These are phyloP conservation scores for Pipistrellus pygmaeus DNA, from an alignment of 2,797 vertebrate species.

Conservation along the genomic window DNA sequence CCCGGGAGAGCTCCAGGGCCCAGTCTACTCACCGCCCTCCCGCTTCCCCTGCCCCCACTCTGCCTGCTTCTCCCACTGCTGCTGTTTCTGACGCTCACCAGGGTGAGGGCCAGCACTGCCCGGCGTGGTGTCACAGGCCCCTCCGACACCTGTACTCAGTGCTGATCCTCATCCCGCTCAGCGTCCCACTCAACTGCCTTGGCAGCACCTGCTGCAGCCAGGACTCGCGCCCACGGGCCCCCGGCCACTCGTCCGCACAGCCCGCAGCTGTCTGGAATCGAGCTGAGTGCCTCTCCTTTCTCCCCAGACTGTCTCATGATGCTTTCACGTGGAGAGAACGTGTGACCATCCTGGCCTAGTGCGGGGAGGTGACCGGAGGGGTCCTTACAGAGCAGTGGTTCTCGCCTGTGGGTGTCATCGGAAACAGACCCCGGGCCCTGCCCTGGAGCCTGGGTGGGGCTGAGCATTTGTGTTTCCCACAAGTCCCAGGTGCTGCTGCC, in stretches of 20 bases:
- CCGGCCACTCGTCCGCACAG: background rate
- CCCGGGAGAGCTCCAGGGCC: no score
- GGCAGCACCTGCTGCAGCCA: background rate
- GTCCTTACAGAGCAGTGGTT: background rate
- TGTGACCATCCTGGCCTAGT: background rate
- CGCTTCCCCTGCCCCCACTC: background rate
- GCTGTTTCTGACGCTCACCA: background rate
- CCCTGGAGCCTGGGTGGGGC: background rate
- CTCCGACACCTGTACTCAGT: background rate
- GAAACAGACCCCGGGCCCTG: background rate
- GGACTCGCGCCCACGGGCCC: no score
- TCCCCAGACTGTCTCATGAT: background rate
- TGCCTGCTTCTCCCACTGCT: background rate
- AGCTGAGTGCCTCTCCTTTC: background rate
- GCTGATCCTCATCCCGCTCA: background rate
- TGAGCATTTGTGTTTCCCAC: background rate
- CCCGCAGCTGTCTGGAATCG: background rate
- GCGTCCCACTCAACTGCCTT: background rate
- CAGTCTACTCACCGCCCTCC: background rate
- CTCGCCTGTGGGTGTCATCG: background rate
- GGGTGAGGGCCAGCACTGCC: background rate
- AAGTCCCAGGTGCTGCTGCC: background rate
- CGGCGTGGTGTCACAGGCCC: fast-evolving
- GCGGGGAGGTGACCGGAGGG: fast-evolving
- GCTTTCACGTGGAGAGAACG: fast-evolving